Percentiles rank a stretch among this genome's conserved stretches.
Evolutionary conservation across 2,888 invertebrate genomes (phyloP).

Genomic region (Diabrotica balteata): DNA sequence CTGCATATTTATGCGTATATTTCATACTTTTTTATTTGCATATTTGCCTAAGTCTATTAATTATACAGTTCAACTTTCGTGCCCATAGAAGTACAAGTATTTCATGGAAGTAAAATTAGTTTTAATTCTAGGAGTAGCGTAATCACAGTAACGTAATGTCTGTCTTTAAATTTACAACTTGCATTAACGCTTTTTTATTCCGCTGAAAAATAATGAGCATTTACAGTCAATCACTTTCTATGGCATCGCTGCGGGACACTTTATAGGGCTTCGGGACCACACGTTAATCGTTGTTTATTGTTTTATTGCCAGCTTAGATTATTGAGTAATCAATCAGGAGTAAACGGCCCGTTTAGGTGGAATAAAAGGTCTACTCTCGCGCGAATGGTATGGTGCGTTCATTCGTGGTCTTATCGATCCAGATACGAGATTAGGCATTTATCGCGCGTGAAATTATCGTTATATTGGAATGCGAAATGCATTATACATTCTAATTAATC

Average conservation of each 20-base stretch:
- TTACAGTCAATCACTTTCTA: background rate
- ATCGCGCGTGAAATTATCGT: slow-evolving; percentile 20
- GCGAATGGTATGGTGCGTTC: background rate
- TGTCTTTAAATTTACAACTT: too few relatives aligned
- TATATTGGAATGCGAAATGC: background rate
- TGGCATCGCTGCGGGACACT: background rate
- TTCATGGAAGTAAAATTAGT: too few relatives aligned
- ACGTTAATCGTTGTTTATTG: slow-evolving; percentile 23
- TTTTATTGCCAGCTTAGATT: slow-evolving; percentile 22
- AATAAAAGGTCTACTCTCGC: slow-evolving; percentile 5
- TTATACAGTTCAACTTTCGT: too few relatives aligned
- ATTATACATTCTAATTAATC: background rate
- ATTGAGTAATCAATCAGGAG: slow-evolving; percentile 15
- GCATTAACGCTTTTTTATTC: background rate
- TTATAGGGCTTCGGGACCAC: slow-evolving; percentile 10
- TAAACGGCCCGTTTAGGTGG: slow-evolving; percentile 14
- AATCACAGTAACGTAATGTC: too few relatives aligned
- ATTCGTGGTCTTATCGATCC: slow-evolving; percentile 18
- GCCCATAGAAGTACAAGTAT: too few relatives aligned
- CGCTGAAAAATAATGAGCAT: background rate
- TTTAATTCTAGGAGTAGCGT: too few relatives aligned
- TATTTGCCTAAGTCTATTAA: too few relatives aligned
- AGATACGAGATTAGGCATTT: slow-evolving; percentile 11
- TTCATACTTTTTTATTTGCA: too few relatives aligned
- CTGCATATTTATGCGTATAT: too few relatives aligned